Percentiles rank a stretch among this genome's conserved stretches.
phyloP scores from a whole-genome alignment of 1,140 invertebrate species.

The Mycetomoellerius zeteki region DNA sequence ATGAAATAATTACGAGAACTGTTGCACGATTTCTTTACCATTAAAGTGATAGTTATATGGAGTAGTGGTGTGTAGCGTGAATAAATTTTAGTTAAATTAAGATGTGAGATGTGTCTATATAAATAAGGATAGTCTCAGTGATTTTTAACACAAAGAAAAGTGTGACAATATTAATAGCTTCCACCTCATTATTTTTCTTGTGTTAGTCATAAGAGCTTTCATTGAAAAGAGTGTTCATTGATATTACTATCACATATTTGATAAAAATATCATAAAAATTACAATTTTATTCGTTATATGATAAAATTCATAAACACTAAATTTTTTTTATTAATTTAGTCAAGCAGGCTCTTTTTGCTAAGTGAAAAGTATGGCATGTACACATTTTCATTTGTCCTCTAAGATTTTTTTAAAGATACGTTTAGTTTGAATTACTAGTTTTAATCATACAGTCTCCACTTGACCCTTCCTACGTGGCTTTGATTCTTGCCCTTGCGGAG shows the following conservation, averaged over 20 bases:
- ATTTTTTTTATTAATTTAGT: constrained; percentile 37
- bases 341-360: constrained; percentile 27
- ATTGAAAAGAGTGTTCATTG: constrained; percentile 12
- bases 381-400: constrained; percentile 7
- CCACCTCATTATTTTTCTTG: constrained; percentile 18
- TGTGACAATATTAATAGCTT: background rate
- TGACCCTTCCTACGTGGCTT: constrained; percentile 88
- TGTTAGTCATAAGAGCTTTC: constrained; percentile 34
- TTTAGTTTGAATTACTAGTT: background rate
- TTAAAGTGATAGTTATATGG: constrained; percentile 52
- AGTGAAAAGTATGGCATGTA: constrained; percentile 36
- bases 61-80: background rate
- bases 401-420: constrained; percentile 27
- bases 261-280: constrained; percentile 50
- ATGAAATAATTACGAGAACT: constrained; percentile 64
- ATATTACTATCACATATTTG: background rate
- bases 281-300: constrained; percentile 19
- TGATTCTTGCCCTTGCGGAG: constrained; percentile 83
- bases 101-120: background rate
- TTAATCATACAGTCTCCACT: constrained; percentile 90
- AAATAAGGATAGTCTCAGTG: background rate
- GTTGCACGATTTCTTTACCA: constrained; percentile 44
- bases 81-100: constrained; percentile 23
- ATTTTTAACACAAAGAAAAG: constrained; percentile 15
- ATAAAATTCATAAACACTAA: constrained; percentile 51